These are phyloP conservation scores for Ophraella communa DNA, from an alignment of 2,888 invertebrate genomes.

Conservation along the genomic window DNA sequence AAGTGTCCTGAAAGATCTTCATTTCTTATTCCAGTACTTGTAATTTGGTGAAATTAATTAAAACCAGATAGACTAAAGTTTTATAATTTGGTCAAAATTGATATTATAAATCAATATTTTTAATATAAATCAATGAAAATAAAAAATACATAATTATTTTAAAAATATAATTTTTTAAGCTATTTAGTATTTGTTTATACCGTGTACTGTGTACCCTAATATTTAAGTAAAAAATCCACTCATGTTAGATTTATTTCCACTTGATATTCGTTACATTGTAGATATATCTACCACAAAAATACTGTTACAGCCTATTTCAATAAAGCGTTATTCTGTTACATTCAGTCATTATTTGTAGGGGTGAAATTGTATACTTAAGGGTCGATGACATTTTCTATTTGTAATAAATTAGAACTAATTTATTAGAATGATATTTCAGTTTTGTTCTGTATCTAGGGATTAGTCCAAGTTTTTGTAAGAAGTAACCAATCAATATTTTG, in stretches of 20 bases:
- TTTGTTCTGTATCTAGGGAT: neutral
- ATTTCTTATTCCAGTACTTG: too few species aligned
- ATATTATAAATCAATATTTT: too few species aligned
- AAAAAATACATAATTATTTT: too few species aligned
- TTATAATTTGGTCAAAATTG: too few species aligned
- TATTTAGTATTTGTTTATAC: too few species aligned
- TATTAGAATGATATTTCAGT: neutral
- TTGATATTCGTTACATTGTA: slow-evolving; percentile 36
- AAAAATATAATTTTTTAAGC: too few species aligned
- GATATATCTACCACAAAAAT: slow-evolving; percentile 41
- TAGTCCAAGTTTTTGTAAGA: neutral
- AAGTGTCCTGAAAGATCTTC: too few species aligned
- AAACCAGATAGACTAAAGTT: too few species aligned
- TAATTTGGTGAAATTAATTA: too few species aligned
- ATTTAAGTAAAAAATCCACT: neutral
- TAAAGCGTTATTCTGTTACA: slow-evolving; percentile 39
- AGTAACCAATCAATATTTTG: neutral
- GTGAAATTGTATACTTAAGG: neutral
- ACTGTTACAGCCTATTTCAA: slow-evolving; percentile 42
- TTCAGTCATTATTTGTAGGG: neutral
- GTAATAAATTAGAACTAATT: neutral
- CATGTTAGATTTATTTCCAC: neutral
- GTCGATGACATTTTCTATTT: neutral
- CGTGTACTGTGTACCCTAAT: neutral
- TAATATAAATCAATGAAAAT: too few species aligned